Conservation (phyloP, 2,113 vertebrate species). For the Carettochelys insculpta region DNA sequence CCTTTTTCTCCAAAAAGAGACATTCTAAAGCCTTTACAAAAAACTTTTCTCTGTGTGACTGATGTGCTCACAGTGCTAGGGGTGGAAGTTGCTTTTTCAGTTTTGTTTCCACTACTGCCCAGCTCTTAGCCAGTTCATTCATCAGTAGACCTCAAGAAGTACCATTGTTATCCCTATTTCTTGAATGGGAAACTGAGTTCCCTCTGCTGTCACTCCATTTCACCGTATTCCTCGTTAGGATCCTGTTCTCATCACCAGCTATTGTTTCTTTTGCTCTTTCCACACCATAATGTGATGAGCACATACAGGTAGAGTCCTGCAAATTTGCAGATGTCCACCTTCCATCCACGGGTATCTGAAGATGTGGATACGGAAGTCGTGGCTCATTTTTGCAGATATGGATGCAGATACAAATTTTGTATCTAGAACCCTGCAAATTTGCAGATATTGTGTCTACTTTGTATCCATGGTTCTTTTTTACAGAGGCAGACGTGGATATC, state of each 20-base stretch:
- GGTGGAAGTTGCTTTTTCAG: background rate
- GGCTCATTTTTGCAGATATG: too few species aligned
- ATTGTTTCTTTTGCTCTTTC: background rate
- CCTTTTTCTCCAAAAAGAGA: background rate
- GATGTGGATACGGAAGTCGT: too few species aligned
- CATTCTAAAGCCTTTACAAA: background rate
- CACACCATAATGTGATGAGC: background rate
- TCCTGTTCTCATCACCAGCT: background rate
- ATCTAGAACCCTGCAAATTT: too few species aligned
- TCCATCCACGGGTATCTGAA: too few species aligned
- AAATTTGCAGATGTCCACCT: too few species aligned
- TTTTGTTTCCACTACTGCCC: background rate
- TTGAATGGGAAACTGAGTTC: background rate
- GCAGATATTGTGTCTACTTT: too few species aligned
- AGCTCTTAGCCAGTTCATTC: background rate
- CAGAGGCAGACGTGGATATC: too few species aligned
- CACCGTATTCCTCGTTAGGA: background rate
- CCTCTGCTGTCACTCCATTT: background rate
- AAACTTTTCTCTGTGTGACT: background rate
- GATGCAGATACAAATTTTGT: too few species aligned
- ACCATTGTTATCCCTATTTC: background rate
- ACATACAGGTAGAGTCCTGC: too few species aligned
- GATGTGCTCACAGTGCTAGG: too few species aligned
- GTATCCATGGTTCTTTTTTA: too few species aligned
- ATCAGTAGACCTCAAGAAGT: background rate